phyloP scores from a whole-genome alignment of 2,113 vertebrate species.

The Paedocypris sp. region DNA sequence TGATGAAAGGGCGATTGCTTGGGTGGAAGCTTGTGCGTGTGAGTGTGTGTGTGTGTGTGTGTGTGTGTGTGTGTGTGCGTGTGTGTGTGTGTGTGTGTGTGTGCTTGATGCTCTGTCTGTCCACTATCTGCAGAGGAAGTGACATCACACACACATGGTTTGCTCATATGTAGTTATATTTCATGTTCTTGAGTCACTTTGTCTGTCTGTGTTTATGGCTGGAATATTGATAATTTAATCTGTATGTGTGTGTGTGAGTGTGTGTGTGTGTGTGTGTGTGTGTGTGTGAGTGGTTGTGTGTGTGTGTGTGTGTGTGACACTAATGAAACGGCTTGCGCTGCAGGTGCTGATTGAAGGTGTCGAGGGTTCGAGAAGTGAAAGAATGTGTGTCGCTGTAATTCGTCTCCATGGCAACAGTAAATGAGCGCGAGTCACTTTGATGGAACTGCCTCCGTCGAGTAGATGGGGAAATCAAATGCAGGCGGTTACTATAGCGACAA shows the following conservation, averaged over 20 bases:
- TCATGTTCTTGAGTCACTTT: too few relatives aligned
- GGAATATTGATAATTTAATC: too few relatives aligned
- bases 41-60: too few relatives aligned
- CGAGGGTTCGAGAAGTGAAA: slow-evolving; percentile 34
- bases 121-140: too few relatives aligned
- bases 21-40: too few relatives aligned
- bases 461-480: slow-evolving; percentile 44
- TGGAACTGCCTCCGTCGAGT: slow-evolving; percentile 38
- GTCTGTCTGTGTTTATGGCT: too few relatives aligned
- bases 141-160: too few relatives aligned
- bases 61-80: too few relatives aligned
- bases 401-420: slow-evolving; percentile 56
- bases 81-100: too few relatives aligned
- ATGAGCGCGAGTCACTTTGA: slow-evolving; percentile 44
- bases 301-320: not conserved
- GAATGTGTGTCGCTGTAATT: slow-evolving; percentile 40
- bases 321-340: slow-evolving; percentile 25
- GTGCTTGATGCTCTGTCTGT: too few relatives aligned
- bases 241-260: not conserved
- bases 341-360: slow-evolving; percentile 30
- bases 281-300: not conserved
- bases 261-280: not conserved
- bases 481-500: slow-evolving; percentile 60
- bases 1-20: too few relatives aligned
- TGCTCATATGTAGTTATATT: too few relatives aligned